A percentile compares a stretch with the other conserved stretches of the same genome.
Evolutionary conservation across 2,113 vertebrate species (phyloP).

Genomic region (Pelecanus crispus): DNA sequence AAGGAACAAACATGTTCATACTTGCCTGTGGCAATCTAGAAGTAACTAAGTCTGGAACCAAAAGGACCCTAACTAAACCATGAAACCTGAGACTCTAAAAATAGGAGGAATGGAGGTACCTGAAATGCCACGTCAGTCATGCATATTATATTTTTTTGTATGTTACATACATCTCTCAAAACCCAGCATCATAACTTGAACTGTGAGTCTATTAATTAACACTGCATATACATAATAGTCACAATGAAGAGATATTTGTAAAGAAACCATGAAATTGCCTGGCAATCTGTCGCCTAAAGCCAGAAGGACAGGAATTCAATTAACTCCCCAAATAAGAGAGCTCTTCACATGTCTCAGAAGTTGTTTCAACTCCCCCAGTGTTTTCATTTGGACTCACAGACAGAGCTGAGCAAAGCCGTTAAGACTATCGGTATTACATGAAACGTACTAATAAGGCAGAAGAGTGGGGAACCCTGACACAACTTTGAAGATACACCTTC

Average conservation of each 20-base stretch:
- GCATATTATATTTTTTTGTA: neutral
- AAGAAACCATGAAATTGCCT: neutral
- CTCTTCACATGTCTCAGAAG: neutral
- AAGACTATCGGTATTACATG: neutral
- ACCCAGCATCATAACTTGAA: neutral
- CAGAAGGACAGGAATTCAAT: neutral
- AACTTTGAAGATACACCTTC: neutral
- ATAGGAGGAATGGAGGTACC: neutral
- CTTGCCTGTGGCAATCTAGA: neutral
- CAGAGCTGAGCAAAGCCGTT: neutral
- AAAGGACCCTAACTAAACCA: neutral
- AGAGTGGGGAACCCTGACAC: neutral
- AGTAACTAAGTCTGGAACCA: neutral
- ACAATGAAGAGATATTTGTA: neutral
- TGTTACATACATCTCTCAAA: neutral
- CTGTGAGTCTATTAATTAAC: neutral
- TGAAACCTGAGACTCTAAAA: neutral
- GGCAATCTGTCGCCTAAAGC: neutral
- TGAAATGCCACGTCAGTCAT: neutral
- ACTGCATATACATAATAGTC: neutral
- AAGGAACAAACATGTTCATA: neutral
- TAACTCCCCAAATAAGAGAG: neutral
- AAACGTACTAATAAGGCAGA: neutral
- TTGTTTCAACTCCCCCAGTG: neutral
- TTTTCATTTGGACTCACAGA: neutral